Percentiles rank a stretch among this genome's conserved stretches.
Conservation (phyloP, 37 sponge, comb jelly and placozoan genomes). For the Spongilla lacustris region DNA sequence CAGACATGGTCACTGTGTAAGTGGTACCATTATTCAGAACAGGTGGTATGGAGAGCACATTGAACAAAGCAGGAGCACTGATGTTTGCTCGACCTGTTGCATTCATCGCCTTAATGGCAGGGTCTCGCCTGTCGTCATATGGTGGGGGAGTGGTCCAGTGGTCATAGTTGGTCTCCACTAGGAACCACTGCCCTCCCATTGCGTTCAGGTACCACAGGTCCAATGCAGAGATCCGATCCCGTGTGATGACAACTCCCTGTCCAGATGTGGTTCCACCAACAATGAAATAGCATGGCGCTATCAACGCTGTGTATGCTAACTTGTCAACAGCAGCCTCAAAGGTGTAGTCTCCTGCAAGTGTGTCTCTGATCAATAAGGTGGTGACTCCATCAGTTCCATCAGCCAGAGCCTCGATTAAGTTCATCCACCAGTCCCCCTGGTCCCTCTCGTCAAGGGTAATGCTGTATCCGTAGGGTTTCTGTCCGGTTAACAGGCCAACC, state of each 20-base stretch:
- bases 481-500: constrained; percentile 85
- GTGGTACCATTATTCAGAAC: constrained; percentile 80
- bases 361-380: constrained; percentile 56
- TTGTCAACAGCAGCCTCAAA: constrained; percentile 60
- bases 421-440: constrained; percentile 71
- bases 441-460: constrained; percentile 89
- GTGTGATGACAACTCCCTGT: constrained; percentile 91
- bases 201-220: constrained; percentile 68
- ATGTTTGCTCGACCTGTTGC: constrained; percentile 57
- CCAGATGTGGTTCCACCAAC: constrained; percentile 73
- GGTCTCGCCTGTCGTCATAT: constrained; percentile 85
- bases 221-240: constrained; percentile 57
- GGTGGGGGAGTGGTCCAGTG: constrained; percentile 85
- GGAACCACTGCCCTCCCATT: constrained; percentile 68
- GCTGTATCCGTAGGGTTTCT: constrained; percentile 70
- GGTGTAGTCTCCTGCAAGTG: constrained; percentile 19
- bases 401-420: constrained; percentile 52
- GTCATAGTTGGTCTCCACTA: constrained; percentile 96
- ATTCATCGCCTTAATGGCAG: constrained; percentile 80
- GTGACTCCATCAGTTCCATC: constrained; percentile 35
- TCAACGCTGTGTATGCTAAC: constrained; percentile 66
- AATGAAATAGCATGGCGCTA: constrained; percentile 89
- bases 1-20: constrained; percentile 85
- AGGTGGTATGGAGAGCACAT: constrained; percentile 79
- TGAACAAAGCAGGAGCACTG: constrained; percentile 33